A percentile compares a stretch with the other conserved stretches of the same genome.
Conservation (phyloP, 2,888 invertebrate species). For the Sinotaia quadrata region DNA sequence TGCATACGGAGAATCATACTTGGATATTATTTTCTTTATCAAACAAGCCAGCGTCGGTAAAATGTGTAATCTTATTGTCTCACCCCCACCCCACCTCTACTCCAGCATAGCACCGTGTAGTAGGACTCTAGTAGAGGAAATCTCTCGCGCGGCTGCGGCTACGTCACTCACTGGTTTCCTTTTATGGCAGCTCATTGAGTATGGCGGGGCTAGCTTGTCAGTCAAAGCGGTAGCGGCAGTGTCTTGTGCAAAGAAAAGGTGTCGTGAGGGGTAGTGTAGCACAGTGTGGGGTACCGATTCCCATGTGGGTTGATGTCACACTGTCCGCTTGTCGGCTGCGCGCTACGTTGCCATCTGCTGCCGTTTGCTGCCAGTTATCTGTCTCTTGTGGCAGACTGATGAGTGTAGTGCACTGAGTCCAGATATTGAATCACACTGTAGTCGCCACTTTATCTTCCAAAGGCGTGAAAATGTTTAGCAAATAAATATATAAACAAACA, state of each 20-base stretch:
- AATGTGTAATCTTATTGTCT: slow-evolving; percentile 21
- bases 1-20: not conserved
- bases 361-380: not conserved
- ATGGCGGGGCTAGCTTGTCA: slow-evolving; percentile 23
- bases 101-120: not conserved
- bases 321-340: not conserved
- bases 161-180: slow-evolving; percentile 23
- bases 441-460: no score
- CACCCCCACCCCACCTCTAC: not conserved
- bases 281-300: slow-evolving; percentile 18
- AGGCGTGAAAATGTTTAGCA: no score
- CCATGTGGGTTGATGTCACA: slow-evolving; percentile 24
- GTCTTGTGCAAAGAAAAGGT: slow-evolving; percentile 28
- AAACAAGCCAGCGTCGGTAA: slow-evolving; percentile 11
- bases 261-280: slow-evolving; percentile 18
- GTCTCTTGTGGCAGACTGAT: not conserved
- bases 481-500: no score
- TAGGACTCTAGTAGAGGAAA: not conserved
- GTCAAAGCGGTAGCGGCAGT: slow-evolving; percentile 29
- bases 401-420: no score
- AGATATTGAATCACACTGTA: no score
- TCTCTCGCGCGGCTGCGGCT: slow-evolving; percentile 8
- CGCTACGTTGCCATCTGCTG: slow-evolving; percentile 13
- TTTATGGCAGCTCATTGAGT: slow-evolving; percentile 29
- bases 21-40: slow-evolving; percentile 16